phyloP scores from a whole-genome alignment of 2,797 vertebrate species.

The Bufotes viridis region DNA sequence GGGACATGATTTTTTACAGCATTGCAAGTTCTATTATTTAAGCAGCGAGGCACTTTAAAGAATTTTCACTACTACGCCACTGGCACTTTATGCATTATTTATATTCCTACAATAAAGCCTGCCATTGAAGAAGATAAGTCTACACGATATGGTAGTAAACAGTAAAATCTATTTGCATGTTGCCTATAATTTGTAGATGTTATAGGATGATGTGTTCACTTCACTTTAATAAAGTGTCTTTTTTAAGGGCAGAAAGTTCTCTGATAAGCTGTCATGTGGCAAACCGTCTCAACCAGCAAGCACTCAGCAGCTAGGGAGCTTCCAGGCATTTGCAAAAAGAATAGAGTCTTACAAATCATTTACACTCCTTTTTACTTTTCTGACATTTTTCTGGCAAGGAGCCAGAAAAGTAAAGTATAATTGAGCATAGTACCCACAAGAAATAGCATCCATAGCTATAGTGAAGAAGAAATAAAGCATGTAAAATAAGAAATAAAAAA shows the following conservation, averaged over 20 bases:
- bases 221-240: slow-evolving; percentile 24
- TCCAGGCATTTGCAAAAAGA: slow-evolving; percentile 59
- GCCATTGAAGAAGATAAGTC: slow-evolving; percentile 1
- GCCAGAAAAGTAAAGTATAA: slow-evolving; percentile 41
- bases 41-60: neutral
- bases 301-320: slow-evolving; percentile 43
- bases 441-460: slow-evolving; percentile 1
- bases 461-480: neutral
- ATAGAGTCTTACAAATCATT: slow-evolving; percentile 61
- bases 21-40: neutral
- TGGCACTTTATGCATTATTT: slow-evolving; percentile 1
- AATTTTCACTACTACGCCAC: neutral
- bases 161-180: neutral
- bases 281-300: slow-evolving; percentile 35
- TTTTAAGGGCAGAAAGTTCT: slow-evolving; percentile 27
- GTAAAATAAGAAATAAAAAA: neutral
- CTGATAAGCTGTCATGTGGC: slow-evolving; percentile 46
- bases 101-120: neutral
- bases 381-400: slow-evolving; percentile 53
- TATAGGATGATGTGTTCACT: slow-evolving; percentile 23
- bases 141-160: neutral
- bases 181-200: slow-evolving; percentile 5
- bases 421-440: slow-evolving; percentile 12
- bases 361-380: slow-evolving; percentile 51
- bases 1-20: neutral